These are phyloP conservation scores for Lagodon rhomboides DNA, from an alignment of 2,797 vertebrate species.

Conservation along the genomic window DNA sequence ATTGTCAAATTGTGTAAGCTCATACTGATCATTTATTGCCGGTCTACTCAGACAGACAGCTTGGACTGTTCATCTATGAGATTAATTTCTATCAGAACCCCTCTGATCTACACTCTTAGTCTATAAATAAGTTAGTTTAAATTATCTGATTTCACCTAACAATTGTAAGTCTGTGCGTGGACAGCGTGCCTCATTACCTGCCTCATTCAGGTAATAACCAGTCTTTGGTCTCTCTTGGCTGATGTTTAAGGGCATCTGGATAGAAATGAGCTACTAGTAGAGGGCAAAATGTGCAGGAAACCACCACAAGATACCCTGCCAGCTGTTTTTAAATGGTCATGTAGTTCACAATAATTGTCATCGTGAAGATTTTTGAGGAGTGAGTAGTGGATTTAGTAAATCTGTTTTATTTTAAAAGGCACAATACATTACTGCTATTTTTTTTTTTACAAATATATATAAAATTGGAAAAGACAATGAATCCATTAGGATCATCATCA, in stretches of 20 bases:
- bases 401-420: neutral
- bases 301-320: neutral
- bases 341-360: neutral
- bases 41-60: neutral
- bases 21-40: no score
- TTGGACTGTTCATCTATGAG: neutral
- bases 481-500: no score
- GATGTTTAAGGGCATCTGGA: neutral
- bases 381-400: neutral
- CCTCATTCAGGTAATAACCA: neutral
- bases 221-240: neutral
- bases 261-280: neutral
- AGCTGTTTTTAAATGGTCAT: neutral
- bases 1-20: neutral
- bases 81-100: neutral
- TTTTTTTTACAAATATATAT: no score
- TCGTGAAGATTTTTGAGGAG: neutral
- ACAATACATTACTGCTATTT: no score
- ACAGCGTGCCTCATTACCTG: neutral
- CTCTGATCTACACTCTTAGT: neutral
- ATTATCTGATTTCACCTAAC: neutral
- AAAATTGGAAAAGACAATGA: no score
- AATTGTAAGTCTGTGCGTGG: neutral
- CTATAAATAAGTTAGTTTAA: neutral
- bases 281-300: neutral